A percentile compares a stretch with the other conserved stretches of the same genome.
Conservation (phyloP, 2,888 invertebrate species). For the Heteromyza rotundicornis region DNA sequence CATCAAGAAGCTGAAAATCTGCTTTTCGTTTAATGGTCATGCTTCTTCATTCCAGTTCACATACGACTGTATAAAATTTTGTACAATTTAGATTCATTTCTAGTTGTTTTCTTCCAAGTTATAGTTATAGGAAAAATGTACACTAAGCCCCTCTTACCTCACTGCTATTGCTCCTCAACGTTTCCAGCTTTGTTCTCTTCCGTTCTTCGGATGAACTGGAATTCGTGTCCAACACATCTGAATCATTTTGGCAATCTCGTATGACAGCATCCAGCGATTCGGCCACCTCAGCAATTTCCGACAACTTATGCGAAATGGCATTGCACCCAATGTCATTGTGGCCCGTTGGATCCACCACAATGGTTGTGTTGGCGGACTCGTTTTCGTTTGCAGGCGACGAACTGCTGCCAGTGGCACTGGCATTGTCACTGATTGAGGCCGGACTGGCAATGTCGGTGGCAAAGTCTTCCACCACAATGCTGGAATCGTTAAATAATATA, state of each 20-base stretch:
- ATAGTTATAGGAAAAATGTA: too few relatives aligned
- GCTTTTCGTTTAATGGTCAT: too few relatives aligned
- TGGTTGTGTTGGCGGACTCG: conserved; percentile 21
- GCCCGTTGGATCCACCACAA: conserved; percentile 55
- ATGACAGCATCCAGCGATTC: conserved; percentile 71
- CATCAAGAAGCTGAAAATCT: too few relatives aligned
- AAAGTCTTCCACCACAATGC: conserved; percentile 49
- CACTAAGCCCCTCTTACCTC: conserved; percentile 53
- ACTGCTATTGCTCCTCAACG: conserved; percentile 38
- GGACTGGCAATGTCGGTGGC: conserved; percentile 40
- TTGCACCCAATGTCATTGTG: conserved; percentile 70
- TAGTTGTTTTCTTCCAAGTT: too few relatives aligned
- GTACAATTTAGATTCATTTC: neutral
- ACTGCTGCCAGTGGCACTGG: conserved; percentile 33
- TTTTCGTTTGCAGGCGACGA: neutral
- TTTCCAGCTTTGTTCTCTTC: conserved; percentile 49
- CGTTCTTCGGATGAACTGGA: conserved; percentile 45
- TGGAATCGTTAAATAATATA: conserved; percentile 44
- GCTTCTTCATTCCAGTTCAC: too few relatives aligned
- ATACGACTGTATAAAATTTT: too few relatives aligned
- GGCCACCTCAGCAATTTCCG: conserved; percentile 71
- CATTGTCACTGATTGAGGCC: too few relatives aligned
- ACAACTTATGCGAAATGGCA: conserved; percentile 70
- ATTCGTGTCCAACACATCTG: conserved; percentile 36
- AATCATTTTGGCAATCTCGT: conserved; percentile 62